phyloP scores from a whole-genome alignment of 1,140 invertebrate genomes.

The Drosophila arawakana region DNA sequence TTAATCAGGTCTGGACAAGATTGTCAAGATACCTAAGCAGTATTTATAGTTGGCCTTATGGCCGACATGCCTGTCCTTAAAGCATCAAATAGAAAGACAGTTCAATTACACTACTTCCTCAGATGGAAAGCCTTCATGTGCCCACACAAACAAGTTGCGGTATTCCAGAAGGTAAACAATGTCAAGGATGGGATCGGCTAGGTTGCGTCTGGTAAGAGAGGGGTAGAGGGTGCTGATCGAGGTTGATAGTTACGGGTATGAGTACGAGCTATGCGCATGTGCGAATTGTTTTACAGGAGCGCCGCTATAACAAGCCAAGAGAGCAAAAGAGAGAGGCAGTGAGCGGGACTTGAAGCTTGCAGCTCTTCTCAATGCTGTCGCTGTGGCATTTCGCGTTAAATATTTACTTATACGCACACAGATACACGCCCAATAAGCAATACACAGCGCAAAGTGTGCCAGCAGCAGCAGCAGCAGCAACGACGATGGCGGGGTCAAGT shows the following conservation, averaged over 20 bases:
- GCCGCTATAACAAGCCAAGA: slow-evolving; percentile 35
- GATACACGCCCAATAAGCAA: slow-evolving; percentile 76
- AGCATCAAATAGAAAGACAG: background rate
- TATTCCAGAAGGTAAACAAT: slow-evolving; percentile 44
- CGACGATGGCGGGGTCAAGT: slow-evolving; percentile 10
- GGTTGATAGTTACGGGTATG: background rate
- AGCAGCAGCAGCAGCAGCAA: slow-evolving; percentile 43
- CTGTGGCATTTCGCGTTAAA: slow-evolving; percentile 77
- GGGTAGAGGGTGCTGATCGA: background rate
- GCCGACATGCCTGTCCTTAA: background rate
- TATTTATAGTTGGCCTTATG: slow-evolving; percentile 6
- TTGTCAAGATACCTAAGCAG: background rate
- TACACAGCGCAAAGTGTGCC: slow-evolving; percentile 75
- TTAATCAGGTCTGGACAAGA: background rate
- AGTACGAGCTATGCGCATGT: slow-evolving; percentile 31
- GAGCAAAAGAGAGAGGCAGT: background rate
- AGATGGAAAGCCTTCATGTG: background rate
- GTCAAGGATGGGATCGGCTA: slow-evolving; percentile 29
- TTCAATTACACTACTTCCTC: slow-evolving; percentile 1
- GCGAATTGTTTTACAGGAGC: slow-evolving; percentile 62
- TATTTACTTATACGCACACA: slow-evolving; percentile 70
- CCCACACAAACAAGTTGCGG: slow-evolving; percentile 30
- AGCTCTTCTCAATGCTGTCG: slow-evolving; percentile 29
- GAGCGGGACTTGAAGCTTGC: slow-evolving; percentile 2
- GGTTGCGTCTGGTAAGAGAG: background rate